Base-by-base conservation (phyloP, 2,888 invertebrate genomes). In the Syritta pipiens region DNA sequence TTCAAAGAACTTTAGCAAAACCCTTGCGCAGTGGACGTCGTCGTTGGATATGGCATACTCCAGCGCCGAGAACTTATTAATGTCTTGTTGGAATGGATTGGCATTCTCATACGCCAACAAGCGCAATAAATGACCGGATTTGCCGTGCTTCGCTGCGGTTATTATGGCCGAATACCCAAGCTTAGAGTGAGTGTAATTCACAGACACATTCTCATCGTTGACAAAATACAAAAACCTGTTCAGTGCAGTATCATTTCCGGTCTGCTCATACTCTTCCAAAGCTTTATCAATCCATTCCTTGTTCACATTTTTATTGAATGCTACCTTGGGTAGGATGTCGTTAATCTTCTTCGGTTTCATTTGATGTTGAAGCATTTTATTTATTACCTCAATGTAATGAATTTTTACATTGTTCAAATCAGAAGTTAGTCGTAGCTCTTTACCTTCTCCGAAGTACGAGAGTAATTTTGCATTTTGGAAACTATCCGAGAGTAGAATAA, bases 401-500 rank as follows among this genome's bases (percentile, higher is more conserved):
- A 82, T 19, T 14, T 35, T 22, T 7, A 81, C 42, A 3, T 46
- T 26, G 30, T 59, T 4, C 19, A 51, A n/a, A 14, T 48, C 7
- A 2, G 40, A 26, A 9, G 28, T 12, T 1, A 82, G 49, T 17
- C 46, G 30, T 7, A 84, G 9, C 24, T 83, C 83, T 4, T 83
- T 68, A 0, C 84, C 83, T 35, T 84, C 83, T 1, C 76, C 82
- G 53, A 84, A 84, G 35, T 84, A 84, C 3, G 79, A 77, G 1
- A 83, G 24, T 17, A 84, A 79, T n/a, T 76, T 57, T 4, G 10
- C 24, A 57, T 83, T 84, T 12, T 82, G 53, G 14, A 32, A 12
- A 1, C 82, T 82, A 26, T 97, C 97, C 1, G 97, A 97, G 96
- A 98, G 97, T 59, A 98, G 91, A 48, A 98, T 91, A 0, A 98